Conservation (phyloP, 1,140 invertebrate genomes). For the Oncopodura yosiiana region DNA sequence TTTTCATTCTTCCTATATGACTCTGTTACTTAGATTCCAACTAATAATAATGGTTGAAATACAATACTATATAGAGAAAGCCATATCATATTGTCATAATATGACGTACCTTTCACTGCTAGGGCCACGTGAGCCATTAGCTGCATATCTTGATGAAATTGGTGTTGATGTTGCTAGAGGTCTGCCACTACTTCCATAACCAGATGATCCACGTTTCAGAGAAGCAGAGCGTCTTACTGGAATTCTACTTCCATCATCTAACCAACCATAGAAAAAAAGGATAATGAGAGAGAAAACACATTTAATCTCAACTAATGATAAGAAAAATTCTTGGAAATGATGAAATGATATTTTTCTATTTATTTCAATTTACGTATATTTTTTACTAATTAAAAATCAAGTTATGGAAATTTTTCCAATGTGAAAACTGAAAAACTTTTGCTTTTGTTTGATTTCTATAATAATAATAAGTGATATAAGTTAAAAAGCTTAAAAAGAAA, state of each 20-base stretch:
- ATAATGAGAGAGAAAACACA: not conserved
- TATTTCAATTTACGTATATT: too few relatives aligned
- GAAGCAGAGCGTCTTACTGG: constrained; percentile 34
- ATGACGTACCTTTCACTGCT: constrained; percentile 29
- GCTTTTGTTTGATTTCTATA: too few relatives aligned
- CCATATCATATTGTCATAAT: not conserved
- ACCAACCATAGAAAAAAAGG: constrained; percentile 9
- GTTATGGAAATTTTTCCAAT: too few relatives aligned
- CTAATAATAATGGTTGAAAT: not conserved
- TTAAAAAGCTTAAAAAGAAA: too few relatives aligned
- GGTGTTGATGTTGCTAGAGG: constrained; percentile 39
- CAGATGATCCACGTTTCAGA: constrained; percentile 22
- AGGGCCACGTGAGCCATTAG: constrained; percentile 24
- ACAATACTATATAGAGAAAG: too few relatives aligned
- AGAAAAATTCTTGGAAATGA: not conserved
- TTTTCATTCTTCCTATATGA: not conserved
- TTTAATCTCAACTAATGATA: not conserved
- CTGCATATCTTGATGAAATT: constrained; percentile 36
- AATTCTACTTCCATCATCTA: constrained; percentile 44
- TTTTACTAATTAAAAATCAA: too few relatives aligned
- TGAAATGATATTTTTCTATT: too few relatives aligned
- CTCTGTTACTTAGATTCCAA: not conserved
- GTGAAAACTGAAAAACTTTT: too few relatives aligned
- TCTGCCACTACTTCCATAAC: constrained; percentile 23
- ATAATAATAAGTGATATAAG: too few relatives aligned